These are phyloP conservation scores for Drosophila tropicalis DNA, from an alignment of 1,140 invertebrate species.

Conservation along the genomic window DNA sequence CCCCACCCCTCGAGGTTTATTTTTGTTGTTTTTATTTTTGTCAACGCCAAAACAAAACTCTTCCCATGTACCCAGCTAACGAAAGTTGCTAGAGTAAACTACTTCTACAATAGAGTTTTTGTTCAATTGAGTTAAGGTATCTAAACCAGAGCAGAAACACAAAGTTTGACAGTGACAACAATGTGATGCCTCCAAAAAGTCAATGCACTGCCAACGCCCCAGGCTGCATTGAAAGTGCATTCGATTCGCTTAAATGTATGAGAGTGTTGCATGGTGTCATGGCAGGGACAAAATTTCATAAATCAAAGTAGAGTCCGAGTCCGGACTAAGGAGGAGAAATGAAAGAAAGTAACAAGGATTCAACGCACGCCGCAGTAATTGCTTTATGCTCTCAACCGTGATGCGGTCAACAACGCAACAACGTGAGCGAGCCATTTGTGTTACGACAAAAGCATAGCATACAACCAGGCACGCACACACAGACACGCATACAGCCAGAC, in stretches of 20 bases:
- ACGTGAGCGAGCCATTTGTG: slow-evolving; percentile 69
- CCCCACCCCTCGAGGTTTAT: too few relatives aligned
- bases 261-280: slow-evolving; percentile 23
- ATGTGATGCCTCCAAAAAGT: slow-evolving; percentile 44
- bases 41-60: slow-evolving; percentile 8
- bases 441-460: slow-evolving; percentile 45
- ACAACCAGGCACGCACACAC: slow-evolving; percentile 9
- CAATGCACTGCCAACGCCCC: slow-evolving; percentile 29
- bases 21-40: slow-evolving; percentile 38
- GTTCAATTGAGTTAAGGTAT: slow-evolving; percentile 59
- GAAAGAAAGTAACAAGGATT: slow-evolving; percentile 41
- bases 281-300: slow-evolving; percentile 64
- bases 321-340: slow-evolving; percentile 7
- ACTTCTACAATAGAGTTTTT: slow-evolving; percentile 4
- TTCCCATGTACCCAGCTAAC: neutral
- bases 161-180: slow-evolving; percentile 45
- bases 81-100: slow-evolving; percentile 22
- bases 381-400: slow-evolving; percentile 76
- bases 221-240: neutral
- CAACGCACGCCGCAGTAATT: slow-evolving; percentile 73
- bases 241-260: slow-evolving; percentile 11
- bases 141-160: slow-evolving; percentile 3
- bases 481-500: slow-evolving; percentile 1
- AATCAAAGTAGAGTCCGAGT: slow-evolving; percentile 55
- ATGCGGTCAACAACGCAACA: slow-evolving; percentile 76